Conservation (phyloP, 1,140 invertebrate genomes). For the Phenacoccus solenopsis region DNA sequence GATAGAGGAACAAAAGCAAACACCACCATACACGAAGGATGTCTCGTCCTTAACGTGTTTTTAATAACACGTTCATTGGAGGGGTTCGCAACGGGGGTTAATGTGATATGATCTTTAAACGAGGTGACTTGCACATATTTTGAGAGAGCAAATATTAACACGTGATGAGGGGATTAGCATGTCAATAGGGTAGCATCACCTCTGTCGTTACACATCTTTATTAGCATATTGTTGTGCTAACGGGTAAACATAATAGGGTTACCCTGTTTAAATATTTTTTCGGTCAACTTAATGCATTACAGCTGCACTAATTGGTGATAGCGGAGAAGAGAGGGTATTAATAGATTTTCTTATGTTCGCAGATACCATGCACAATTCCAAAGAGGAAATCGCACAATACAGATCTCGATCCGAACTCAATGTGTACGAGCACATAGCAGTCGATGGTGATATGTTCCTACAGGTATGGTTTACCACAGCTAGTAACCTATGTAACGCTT, state of each 20-base stretch:
- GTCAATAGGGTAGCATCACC: conserved; percentile 10
- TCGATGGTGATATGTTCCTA: conserved; percentile 88
- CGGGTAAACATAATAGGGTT: too few relatives aligned
- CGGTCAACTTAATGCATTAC: too few relatives aligned
- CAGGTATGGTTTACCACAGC: too few relatives aligned
- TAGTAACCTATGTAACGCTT: neutral
- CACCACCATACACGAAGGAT: too few relatives aligned
- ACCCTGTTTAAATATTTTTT: too few relatives aligned
- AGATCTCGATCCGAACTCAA: conserved; percentile 60
- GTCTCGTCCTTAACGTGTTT: conserved; percentile 3
- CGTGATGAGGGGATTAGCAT: neutral
- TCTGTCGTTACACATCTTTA: neutral
- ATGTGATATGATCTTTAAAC: conserved; percentile 14
- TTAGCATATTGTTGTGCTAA: conserved; percentile 5
- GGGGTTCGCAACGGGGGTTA: neutral
- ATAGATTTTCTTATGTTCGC: conserved; percentile 38
- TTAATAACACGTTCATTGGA: neutral
- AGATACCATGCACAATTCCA: conserved; percentile 88
- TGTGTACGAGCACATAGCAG: conserved; percentile 74
- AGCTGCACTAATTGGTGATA: too few relatives aligned
- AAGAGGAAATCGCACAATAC: conserved; percentile 60
- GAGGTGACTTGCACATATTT: conserved; percentile 16
- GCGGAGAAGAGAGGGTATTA: too few relatives aligned
- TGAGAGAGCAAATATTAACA: conserved; percentile 14
- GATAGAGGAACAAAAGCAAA: too few relatives aligned